These are phyloP conservation scores for Cephalopterus ornatus DNA, from an alignment of 2,113 vertebrate genomes.

Conservation along the genomic window DNA sequence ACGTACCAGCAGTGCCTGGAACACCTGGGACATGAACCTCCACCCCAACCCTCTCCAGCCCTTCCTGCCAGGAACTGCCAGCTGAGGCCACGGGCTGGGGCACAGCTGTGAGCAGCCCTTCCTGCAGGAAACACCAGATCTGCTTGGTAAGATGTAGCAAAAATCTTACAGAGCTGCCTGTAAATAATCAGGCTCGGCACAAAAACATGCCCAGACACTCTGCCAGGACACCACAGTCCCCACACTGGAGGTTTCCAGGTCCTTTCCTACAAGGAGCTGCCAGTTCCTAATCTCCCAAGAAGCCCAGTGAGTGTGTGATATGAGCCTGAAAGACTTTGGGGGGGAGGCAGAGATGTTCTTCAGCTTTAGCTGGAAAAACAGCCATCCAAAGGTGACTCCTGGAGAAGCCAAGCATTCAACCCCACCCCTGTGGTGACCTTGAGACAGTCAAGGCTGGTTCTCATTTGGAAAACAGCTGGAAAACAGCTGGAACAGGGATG, in stretches of 20 bases:
- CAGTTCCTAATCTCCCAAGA: neutral
- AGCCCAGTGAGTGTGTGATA: fast-evolving
- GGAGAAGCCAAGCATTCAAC: neutral
- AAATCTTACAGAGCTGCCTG: neutral
- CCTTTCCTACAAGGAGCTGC: neutral
- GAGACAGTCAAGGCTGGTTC: neutral
- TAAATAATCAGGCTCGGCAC: neutral
- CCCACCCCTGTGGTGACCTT: neutral
- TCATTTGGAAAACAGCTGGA: neutral
- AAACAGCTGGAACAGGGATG: neutral
- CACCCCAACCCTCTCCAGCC: neutral
- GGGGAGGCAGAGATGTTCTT: neutral
- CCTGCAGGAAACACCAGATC: neutral
- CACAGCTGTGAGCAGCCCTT: fast-evolving
- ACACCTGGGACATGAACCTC: fast-evolving
- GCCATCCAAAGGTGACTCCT: neutral
- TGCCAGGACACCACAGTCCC: neutral
- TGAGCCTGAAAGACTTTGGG: neutral
- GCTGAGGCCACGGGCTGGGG: fast-evolving
- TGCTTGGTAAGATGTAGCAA: neutral
- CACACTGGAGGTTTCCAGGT: fast-evolving
- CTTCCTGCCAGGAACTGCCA: neutral
- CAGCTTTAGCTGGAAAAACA: fast-evolving
- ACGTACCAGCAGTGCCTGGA: fast-evolving
- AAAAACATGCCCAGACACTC: neutral